phyloP scores from a whole-genome alignment of 2,888 invertebrate genomes.

The Oegoconia quadripuncta region DNA sequence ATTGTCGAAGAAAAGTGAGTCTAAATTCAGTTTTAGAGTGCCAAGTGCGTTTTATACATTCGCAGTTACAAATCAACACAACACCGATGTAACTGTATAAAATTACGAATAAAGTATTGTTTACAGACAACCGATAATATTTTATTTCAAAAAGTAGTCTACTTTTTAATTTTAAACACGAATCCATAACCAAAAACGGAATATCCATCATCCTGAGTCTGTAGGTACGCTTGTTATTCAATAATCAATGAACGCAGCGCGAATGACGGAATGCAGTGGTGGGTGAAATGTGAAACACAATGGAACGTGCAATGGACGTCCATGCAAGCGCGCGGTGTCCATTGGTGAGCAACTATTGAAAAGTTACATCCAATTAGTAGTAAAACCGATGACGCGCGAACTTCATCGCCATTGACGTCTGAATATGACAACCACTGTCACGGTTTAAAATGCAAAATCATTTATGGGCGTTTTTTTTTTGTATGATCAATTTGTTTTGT shows the following conservation, averaged over 20 bases:
- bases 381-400: conserved; percentile 61
- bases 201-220: background rate
- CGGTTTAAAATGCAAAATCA: conserved; percentile 33
- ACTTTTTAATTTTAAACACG: no score
- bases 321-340: conserved; percentile 23
- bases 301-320: conserved; percentile 10
- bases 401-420: conserved; percentile 43
- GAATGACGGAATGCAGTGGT: conserved; percentile 37
- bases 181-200: no score
- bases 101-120: no score
- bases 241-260: conserved; percentile 37
- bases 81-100: no score
- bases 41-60: no score
- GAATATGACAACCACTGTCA: conserved; percentile 60
- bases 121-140: no score
- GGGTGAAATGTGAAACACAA: conserved; percentile 30
- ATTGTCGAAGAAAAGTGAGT: no score
- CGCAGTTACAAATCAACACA: no score
- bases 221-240: conserved; percentile 7
- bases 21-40: no score
- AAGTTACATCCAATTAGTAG: conserved; percentile 71
- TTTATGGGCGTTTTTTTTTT: conserved; percentile 12
- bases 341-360: conserved; percentile 30
- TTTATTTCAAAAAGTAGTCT: no score
- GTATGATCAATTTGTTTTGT: no score